These are phyloP conservation scores for Erinaceus europaeus DNA, from an alignment of 2,113 vertebrate genomes.

Conservation along the genomic window DNA sequence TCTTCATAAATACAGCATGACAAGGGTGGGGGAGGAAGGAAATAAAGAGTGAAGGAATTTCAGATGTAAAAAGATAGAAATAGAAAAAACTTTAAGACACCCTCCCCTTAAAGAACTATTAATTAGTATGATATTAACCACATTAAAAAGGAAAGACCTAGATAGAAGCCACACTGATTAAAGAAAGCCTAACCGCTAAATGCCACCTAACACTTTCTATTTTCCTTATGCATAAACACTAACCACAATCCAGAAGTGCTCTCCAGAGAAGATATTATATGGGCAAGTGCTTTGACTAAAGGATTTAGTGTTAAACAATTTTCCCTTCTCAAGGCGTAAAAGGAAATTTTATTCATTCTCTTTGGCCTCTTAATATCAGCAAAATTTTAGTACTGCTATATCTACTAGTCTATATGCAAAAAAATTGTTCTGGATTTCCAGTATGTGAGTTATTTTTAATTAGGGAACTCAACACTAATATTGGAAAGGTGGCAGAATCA, in stretches of 20 bases:
- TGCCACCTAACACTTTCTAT: rapidly evolving
- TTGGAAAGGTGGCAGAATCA: neutral
- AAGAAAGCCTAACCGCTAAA: neutral
- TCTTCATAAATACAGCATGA: neutral
- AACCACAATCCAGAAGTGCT: too few species aligned
- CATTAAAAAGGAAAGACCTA: neutral
- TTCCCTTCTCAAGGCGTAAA: rapidly evolving
- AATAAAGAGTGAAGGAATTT: neutral
- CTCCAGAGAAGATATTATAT: rapidly evolving
- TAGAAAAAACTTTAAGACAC: neutral
- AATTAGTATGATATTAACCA: neutral
- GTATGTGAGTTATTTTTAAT: neutral
- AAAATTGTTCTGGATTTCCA: neutral
- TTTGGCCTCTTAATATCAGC: neutral
- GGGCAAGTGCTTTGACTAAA: neutral
- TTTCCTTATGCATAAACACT: neutral
- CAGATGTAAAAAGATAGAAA: neutral
- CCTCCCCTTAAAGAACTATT: too few species aligned
- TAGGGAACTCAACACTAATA: neutral
- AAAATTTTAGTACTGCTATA: neutral
- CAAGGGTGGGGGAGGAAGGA: neutral
- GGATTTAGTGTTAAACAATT: neutral
- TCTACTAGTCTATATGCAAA: neutral
- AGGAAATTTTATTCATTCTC: neutral
- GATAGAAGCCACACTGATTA: neutral